These are phyloP conservation scores for Heterotis niloticus DNA, from an alignment of 2,113 vertebrate genomes.

Conservation along the genomic window DNA sequence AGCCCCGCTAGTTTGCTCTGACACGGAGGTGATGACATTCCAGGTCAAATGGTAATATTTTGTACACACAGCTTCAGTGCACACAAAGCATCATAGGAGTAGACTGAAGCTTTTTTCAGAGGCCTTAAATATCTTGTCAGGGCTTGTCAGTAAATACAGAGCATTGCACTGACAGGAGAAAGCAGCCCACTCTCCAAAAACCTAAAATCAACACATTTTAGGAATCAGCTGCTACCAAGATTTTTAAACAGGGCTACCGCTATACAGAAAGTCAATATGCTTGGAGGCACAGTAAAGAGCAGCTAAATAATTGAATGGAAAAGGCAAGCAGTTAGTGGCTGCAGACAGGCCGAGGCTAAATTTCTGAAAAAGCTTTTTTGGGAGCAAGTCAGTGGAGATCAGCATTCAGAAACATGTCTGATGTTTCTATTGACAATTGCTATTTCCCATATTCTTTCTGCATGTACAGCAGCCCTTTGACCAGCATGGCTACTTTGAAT, in stretches of 20 bases:
- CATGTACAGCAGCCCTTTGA: too few species aligned
- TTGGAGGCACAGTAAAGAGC: conserved; percentile 26
- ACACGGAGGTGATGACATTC: neutral
- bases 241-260: conserved; percentile 9
- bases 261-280: conserved; percentile 34
- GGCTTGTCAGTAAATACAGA: neutral
- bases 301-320: conserved; percentile 21
- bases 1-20: neutral
- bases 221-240: conserved; percentile 32
- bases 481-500: too few species aligned
- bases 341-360: conserved; percentile 18
- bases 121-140: neutral
- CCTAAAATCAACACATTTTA: conserved; percentile 12
- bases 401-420: too few species aligned
- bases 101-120: neutral
- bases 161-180: neutral
- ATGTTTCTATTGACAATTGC: too few species aligned
- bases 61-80: neutral
- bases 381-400: too few species aligned
- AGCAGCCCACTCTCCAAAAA: neutral
- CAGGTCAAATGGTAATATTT: neutral
- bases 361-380: conserved; percentile 22
- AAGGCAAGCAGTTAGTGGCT: neutral
- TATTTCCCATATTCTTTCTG: too few species aligned
- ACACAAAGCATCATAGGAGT: neutral